These are phyloP conservation scores for Paracyprichromis sp. DNA, from an alignment of 2,113 vertebrate genomes.

Conservation along the genomic window DNA sequence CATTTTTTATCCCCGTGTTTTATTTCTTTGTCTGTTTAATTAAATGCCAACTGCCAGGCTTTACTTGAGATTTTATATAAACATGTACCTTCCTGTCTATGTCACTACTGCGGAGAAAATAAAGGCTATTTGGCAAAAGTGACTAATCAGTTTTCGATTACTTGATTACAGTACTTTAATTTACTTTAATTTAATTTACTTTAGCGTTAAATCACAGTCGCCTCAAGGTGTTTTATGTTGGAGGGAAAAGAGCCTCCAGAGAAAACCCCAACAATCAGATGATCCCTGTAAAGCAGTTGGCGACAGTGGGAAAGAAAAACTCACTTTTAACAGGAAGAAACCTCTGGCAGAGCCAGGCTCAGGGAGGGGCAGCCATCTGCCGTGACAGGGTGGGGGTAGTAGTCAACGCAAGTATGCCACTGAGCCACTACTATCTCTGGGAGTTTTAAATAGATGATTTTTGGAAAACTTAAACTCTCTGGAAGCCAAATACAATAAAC, in stretches of 20 bases:
- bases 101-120: background rate
- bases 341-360: background rate
- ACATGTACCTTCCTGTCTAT: background rate
- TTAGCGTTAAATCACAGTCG: background rate
- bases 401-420: background rate
- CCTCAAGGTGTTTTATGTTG: background rate
- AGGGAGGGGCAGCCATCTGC: background rate
- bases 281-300: background rate
- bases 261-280: background rate
- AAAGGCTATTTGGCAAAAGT: background rate
- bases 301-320: background rate
- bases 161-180: background rate
- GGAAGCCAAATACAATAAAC: background rate
- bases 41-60: conserved; percentile 32
- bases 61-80: conserved; percentile 9
- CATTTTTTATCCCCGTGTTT: conserved; percentile 3
- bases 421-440: background rate
- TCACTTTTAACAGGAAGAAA: background rate
- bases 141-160: background rate
- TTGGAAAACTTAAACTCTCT: background rate
- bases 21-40: conserved; percentile 59
- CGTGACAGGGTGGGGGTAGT: background rate
- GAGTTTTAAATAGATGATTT: background rate
- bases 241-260: background rate
- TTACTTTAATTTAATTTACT: background rate